Percentiles rank a stretch among this genome's conserved stretches.
Conservation (phyloP, 37 sponge, comb jelly and placozoan species). For the Diacarnus erythraeanus region DNA sequence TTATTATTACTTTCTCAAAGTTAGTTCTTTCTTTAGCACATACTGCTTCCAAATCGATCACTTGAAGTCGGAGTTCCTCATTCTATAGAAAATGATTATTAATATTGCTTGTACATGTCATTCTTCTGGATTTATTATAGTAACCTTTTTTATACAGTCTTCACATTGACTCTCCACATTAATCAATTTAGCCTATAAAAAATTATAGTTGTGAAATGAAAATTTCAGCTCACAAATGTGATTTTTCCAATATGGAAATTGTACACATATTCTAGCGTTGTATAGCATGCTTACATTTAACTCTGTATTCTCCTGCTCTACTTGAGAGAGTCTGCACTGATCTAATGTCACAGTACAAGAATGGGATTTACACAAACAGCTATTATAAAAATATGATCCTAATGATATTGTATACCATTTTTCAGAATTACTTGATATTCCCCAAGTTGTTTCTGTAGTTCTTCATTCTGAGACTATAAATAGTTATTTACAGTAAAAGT, state of each 20-base stretch:
- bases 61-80: neutral
- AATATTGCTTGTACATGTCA: neutral
- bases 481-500: too few relatives aligned
- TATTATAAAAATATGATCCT: too few relatives aligned
- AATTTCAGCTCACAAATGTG: too few relatives aligned
- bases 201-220: neutral
- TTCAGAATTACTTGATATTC: conserved; percentile 2
- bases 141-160: neutral
- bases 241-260: too few relatives aligned
- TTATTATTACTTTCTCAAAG: neutral
- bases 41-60: neutral
- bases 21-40: neutral
- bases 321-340: neutral
- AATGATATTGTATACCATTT: too few relatives aligned
- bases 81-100: neutral
- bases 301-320: neutral
- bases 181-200: neutral
- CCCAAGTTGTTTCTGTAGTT: neutral
- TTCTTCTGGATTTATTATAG: too few relatives aligned
- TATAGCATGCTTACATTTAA: neutral
- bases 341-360: too few relatives aligned
- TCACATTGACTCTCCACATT: neutral
- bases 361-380: too few relatives aligned
- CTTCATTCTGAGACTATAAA: neutral
- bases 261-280: too few relatives aligned